Evolutionary conservation across 2,888 invertebrate genomes (phyloP).

Genomic region (Brenthis ino): DNA sequence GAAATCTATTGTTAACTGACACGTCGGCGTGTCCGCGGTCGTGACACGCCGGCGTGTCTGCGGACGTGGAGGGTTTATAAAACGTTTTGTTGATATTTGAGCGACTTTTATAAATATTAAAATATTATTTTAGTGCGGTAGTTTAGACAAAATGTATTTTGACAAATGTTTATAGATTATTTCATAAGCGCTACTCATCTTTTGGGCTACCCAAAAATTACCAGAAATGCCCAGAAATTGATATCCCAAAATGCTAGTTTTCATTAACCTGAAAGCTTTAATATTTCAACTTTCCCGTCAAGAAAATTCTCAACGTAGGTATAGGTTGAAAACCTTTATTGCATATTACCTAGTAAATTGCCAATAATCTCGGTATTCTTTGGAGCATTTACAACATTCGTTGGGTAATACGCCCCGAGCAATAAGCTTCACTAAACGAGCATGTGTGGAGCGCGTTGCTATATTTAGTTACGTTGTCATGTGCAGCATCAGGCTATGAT

Average conservation of each 20-base stretch:
- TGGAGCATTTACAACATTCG: constrained; percentile 8
- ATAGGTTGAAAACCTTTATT: constrained; percentile 7
- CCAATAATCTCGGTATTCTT: constrained; percentile 27
- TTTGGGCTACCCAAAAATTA: not conserved
- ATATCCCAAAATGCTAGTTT: not conserved
- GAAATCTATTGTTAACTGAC: no score
- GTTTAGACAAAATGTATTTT: no score
- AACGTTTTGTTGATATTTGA: no score
- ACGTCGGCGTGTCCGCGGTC: no score
- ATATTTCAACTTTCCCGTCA: constrained; percentile 9
- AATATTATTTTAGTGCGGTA: no score
- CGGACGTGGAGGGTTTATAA: no score
- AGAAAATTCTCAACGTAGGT: not conserved
- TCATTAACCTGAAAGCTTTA: constrained; percentile 7
- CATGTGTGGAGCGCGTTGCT: constrained; percentile 62
- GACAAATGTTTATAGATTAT: not conserved
- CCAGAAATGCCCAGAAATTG: not conserved
- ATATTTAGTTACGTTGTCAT: constrained; percentile 60
- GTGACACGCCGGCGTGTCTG: no score
- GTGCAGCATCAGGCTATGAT: constrained; percentile 19
- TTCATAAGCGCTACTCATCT: not conserved
- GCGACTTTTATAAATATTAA: no score
- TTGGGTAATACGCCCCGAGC: constrained; percentile 18
- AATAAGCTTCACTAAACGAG: constrained; percentile 20
- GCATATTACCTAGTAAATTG: constrained; percentile 23